Conservation (phyloP, 2,113 vertebrate genomes). For the Varanus salvator region DNA sequence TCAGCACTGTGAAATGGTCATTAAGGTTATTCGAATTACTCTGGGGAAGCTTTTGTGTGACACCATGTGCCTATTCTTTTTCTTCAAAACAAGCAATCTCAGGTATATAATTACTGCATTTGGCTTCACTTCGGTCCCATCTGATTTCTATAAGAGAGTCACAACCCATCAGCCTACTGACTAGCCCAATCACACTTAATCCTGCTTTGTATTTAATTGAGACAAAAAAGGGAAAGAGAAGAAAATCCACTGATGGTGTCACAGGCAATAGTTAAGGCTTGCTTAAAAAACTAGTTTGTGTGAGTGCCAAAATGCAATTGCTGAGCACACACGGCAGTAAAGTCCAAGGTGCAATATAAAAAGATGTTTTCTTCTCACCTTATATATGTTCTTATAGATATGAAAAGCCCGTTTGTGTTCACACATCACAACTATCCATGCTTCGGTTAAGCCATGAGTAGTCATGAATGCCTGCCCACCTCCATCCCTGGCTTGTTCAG, state of each 20-base stretch:
- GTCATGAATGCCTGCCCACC: too few relatives aligned
- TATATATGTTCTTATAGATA: not conserved
- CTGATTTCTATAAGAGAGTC: slow-evolving; percentile 40
- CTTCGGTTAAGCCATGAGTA: too few relatives aligned
- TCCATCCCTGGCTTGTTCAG: too few relatives aligned
- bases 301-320: not conserved
- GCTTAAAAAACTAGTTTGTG: not conserved
- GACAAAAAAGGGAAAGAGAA: not conserved
- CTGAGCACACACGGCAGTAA: not conserved
- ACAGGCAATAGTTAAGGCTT: not conserved
- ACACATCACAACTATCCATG: too few relatives aligned
- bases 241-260: not conserved
- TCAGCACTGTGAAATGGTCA: slow-evolving; percentile 46
- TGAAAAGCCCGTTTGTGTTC: not conserved
- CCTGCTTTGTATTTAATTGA: slow-evolving; percentile 30
- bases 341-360: not conserved
- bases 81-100: slow-evolving; percentile 39
- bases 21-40: slow-evolving; percentile 48
- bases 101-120: slow-evolving; percentile 52
- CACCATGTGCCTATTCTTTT: slow-evolving; percentile 36
- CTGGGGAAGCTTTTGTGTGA: slow-evolving; percentile 47
- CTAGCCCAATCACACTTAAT: slow-evolving; percentile 31
- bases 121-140: slow-evolving; percentile 28
- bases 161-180: slow-evolving; percentile 14
- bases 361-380: not conserved